These are phyloP conservation scores for Rhodeus uyekii DNA, from an alignment of 2,797 vertebrate species.

Conservation along the genomic window DNA sequence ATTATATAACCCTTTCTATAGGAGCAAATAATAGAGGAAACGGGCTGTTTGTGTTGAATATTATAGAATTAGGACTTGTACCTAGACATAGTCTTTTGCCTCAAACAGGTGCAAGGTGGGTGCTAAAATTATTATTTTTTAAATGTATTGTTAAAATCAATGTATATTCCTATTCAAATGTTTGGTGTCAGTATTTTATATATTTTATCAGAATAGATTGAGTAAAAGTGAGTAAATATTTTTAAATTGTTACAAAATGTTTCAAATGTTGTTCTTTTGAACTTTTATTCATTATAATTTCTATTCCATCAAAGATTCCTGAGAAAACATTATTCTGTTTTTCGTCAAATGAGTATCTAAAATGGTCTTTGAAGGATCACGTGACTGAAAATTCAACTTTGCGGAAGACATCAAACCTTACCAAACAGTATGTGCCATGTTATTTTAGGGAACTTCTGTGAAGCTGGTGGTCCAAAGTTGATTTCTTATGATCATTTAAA, in stretches of 20 bases:
- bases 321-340: not conserved
- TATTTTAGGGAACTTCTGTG: not conserved
- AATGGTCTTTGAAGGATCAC: no score
- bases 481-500: not conserved
- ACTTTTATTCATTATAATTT: no score
- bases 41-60: not conserved
- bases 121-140: not conserved
- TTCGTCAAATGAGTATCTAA: no score
- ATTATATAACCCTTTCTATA: no score
- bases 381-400: no score
- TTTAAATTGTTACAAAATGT: not conserved
- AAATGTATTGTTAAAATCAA: no score
- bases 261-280: not conserved
- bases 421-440: not conserved
- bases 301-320: no score
- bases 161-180: not conserved
- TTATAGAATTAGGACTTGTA: not conserved
- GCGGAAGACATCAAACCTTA: not conserved
- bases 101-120: not conserved
- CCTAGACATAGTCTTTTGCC: not conserved
- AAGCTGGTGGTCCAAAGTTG: not conserved
- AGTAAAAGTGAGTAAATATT: not conserved
- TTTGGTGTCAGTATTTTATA: not conserved
- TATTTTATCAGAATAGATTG: not conserved
- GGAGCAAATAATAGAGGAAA: not conserved